A percentile compares a stretch with the other conserved stretches of the same genome.
Conservation (phyloP, 2,888 invertebrate species). For the Heteropelma amictum region DNA sequence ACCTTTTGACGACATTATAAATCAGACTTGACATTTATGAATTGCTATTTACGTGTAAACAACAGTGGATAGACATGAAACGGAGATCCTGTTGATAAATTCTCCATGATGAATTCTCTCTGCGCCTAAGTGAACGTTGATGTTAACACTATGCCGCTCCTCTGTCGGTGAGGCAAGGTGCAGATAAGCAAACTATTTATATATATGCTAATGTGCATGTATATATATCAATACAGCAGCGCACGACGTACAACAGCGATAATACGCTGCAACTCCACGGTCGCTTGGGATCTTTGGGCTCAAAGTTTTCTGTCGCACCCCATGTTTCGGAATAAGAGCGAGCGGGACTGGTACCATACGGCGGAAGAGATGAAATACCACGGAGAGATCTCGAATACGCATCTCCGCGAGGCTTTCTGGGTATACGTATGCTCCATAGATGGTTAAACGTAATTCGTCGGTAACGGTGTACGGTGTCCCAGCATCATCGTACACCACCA, state of each 20-base stretch:
- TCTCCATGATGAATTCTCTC: conserved; percentile 34
- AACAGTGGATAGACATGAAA: conserved; percentile 5
- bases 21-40: conserved; percentile 5
- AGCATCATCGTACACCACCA: conserved; percentile 2
- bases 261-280: conserved; percentile 2
- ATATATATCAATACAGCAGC: neutral
- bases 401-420: neutral
- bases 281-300: conserved; percentile 9
- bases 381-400: too few relatives aligned
- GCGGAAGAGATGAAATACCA: neutral
- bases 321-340: conserved; percentile 37
- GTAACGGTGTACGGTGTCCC: conserved; percentile 1
- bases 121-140: conserved; percentile 20
- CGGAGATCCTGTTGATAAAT: conserved; percentile 39
- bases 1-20: neutral
- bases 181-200: conserved; percentile 21
- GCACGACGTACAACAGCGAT: neutral
- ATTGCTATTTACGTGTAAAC: neutral
- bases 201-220: neutral
- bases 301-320: conserved; percentile 45
- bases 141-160: conserved; percentile 35
- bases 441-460: neutral
- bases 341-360: neutral
- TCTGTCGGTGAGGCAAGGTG: conserved; percentile 32
- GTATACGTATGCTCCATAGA: conserved; percentile 7